These are phyloP conservation scores for Lathamus discolor DNA, from an alignment of 2,113 vertebrate genomes.

Conservation along the genomic window DNA sequence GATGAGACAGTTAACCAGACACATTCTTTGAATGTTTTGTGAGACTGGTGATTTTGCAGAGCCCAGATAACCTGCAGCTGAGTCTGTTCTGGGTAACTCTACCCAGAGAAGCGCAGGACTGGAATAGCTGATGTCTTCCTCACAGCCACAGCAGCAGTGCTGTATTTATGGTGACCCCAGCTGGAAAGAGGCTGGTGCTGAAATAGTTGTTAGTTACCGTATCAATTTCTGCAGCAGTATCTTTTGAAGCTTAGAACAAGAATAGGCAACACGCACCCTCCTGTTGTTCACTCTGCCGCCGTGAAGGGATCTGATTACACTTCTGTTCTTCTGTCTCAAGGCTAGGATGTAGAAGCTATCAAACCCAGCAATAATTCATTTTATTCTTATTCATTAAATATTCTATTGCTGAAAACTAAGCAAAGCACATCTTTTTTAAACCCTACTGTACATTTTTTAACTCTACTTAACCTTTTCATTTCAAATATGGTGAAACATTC, in stretches of 20 bases:
- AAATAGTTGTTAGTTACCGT: background rate
- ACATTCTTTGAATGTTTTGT: background rate
- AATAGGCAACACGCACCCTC: background rate
- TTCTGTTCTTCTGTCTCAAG: constrained; percentile 9
- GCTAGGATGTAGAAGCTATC: background rate
- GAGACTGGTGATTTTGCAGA: background rate
- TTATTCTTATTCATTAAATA: constrained; percentile 24
- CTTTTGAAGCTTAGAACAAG: background rate
- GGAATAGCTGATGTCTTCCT: background rate
- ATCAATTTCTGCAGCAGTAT: background rate
- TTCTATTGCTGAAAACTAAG: background rate
- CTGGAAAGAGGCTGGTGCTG: background rate
- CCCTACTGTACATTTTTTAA: background rate
- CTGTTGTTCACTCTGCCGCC: background rate
- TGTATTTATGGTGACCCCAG: background rate
- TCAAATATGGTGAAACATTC: constrained; percentile 11
- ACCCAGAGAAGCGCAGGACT: background rate
- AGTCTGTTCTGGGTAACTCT: background rate
- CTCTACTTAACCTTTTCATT: constrained; percentile 57
- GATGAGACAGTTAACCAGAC: background rate
- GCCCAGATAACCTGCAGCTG: background rate
- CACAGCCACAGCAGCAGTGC: background rate
- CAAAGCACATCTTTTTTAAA: background rate
- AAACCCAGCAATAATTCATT: background rate
- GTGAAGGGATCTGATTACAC: background rate